Conservation (phyloP, 2,113 vertebrate genomes). For the Pungitius pungitius region DNA sequence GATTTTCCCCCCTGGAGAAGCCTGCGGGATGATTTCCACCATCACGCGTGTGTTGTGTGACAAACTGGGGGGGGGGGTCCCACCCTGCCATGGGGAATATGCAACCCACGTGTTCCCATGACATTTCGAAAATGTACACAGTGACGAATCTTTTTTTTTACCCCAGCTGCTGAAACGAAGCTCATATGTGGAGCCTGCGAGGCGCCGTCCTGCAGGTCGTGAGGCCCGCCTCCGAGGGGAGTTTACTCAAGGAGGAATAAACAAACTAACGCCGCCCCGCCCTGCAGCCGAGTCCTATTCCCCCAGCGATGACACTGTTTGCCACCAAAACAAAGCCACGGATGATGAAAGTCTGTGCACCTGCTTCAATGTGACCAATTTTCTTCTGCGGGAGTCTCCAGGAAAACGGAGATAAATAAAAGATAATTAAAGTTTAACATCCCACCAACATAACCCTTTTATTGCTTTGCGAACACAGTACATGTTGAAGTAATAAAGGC, state of each 20-base stretch:
- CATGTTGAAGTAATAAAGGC: not conserved
- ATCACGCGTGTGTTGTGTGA: slow-evolving; percentile 15
- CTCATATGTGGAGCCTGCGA: slow-evolving; percentile 48
- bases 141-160: slow-evolving; percentile 34
- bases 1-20: slow-evolving; percentile 47
- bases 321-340: slow-evolving; percentile 9
- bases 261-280: slow-evolving; percentile 60
- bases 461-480: not conserved
- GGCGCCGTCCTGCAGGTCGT: slow-evolving; percentile 36
- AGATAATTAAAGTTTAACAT: not conserved
- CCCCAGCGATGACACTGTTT: slow-evolving; percentile 25
- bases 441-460: not conserved
- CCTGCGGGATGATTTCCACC: slow-evolving; percentile 24
- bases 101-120: slow-evolving; percentile 37
- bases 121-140: slow-evolving; percentile 45
- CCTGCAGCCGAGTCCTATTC: slow-evolving; percentile 35
- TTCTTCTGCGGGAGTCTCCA: not conserved
- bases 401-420: not conserved
- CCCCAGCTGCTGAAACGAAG: slow-evolving; percentile 45
- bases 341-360: slow-evolving; percentile 9
- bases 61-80: slow-evolving; percentile 26
- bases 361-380: slow-evolving; percentile 4
- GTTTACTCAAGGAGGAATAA: slow-evolving; percentile 64
- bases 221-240: slow-evolving; percentile 53
- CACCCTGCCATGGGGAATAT: slow-evolving; percentile 22